These are phyloP conservation scores for Thymallus thymallus DNA, from an alignment of 2,113 vertebrate species.

Conservation along the genomic window DNA sequence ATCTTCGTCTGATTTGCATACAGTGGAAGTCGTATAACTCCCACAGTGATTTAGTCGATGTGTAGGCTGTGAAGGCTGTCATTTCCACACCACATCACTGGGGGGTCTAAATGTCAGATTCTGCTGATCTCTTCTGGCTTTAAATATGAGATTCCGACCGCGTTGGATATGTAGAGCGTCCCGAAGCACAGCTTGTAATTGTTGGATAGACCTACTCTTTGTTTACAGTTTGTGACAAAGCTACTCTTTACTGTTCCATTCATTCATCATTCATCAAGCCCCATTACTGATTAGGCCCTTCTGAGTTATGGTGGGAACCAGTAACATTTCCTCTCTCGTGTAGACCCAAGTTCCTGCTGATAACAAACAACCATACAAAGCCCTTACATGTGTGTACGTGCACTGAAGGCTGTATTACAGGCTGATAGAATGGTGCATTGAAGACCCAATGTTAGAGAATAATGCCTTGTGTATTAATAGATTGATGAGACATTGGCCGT, in stretches of 20 bases:
- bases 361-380: constrained; percentile 58
- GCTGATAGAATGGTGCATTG: constrained; percentile 16
- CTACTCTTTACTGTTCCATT: constrained; percentile 39
- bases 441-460: constrained; percentile 27
- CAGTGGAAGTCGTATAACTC: not conserved
- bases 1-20: not conserved
- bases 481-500: constrained; percentile 41
- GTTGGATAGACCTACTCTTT: constrained; percentile 4
- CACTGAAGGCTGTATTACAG: constrained; percentile 24
- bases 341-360: constrained; percentile 64
- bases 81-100: constrained; percentile 1
- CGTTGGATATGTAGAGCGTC: not conserved
- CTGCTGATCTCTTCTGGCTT: not conserved
- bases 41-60: not conserved
- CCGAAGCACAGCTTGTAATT: not conserved
- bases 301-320: constrained; percentile 71
- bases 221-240: not conserved
- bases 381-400: constrained; percentile 44
- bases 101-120: not conserved
- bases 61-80: not conserved
- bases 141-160: not conserved
- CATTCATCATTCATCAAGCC: constrained; percentile 64
- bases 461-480: constrained; percentile 53
- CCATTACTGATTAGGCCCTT: constrained; percentile 53
- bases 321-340: constrained; percentile 59